Evolutionary conservation across 1,140 invertebrate species (phyloP).

Genomic region (Papilio polytes): DNA sequence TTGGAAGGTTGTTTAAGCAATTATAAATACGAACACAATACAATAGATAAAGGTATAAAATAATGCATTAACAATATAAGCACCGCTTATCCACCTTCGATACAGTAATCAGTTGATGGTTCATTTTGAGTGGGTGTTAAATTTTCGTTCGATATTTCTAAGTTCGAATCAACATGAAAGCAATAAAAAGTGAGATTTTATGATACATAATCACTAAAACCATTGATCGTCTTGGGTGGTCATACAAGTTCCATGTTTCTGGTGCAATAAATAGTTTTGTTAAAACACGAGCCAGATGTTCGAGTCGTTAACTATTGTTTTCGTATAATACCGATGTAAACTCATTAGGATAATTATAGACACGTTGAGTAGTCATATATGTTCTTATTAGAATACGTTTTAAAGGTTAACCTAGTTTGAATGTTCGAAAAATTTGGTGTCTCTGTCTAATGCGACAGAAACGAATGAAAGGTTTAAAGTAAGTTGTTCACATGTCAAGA

Average conservation of each 20-base stretch:
- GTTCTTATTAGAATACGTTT: neutral
- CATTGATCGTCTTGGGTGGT: conserved; percentile 80
- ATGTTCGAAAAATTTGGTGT: neutral
- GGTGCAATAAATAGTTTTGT: conserved; percentile 68
- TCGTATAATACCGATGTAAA: conserved; percentile 56
- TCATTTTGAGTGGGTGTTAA: conserved; percentile 69
- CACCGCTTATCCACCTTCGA: neutral
- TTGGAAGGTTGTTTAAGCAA: neutral
- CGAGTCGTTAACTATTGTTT: conserved; percentile 57
- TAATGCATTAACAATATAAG: neutral
- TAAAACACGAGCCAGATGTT: conserved; percentile 54
- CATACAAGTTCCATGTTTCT: conserved; percentile 62
- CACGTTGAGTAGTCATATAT: neutral
- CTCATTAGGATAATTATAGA: conserved; percentile 40
- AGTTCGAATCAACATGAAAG: conserved; percentile 54
- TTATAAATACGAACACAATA: neutral
- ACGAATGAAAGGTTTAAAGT: neutral
- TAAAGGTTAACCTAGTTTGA: neutral
- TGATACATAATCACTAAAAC: conserved; percentile 70
- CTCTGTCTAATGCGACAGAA: neutral
- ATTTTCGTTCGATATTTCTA: conserved; percentile 66
- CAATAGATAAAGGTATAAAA: neutral
- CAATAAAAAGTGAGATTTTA: conserved; percentile 80
- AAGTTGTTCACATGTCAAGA: conserved; percentile 26
- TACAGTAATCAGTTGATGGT: conserved; percentile 59